A percentile compares a stretch with the other conserved stretches of the same genome.
phyloP scores from a whole-genome alignment of 2,888 invertebrate species.

The Tipula lateralis region DNA sequence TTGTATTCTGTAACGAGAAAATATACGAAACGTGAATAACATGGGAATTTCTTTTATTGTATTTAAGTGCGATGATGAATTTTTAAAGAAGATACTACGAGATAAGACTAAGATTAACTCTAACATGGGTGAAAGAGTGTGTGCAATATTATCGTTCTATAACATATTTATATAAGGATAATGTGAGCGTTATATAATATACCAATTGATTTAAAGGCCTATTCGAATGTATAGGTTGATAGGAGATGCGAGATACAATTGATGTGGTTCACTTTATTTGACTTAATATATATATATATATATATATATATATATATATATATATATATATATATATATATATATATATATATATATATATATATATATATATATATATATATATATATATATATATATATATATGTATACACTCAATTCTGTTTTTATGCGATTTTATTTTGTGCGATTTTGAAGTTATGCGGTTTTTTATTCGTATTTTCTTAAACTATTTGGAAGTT shows the following conservation, averaged over 20 bases:
- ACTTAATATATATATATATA: neutral
- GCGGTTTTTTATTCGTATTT: too few relatives aligned
- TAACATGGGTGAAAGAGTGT: neutral
- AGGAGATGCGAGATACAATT: neutral
- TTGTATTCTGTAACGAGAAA: constrained; percentile 63
- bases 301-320: too few relatives aligned
- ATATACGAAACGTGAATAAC: neutral
- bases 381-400: too few relatives aligned
- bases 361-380: too few relatives aligned
- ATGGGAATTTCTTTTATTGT: too few relatives aligned
- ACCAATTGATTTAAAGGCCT: neutral
- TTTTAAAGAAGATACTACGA: neutral
- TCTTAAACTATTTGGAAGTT: too few relatives aligned
- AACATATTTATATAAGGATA: neutral
- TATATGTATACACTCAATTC: too few relatives aligned
- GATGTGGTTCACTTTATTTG: neutral
- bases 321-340: too few relatives aligned
- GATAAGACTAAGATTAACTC: neutral
- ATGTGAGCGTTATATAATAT: neutral
- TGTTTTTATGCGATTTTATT: too few relatives aligned
- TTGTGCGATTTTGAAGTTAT: too few relatives aligned
- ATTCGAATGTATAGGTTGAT: neutral
- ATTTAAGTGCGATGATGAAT: neutral
- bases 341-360: too few relatives aligned
- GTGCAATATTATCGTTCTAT: neutral